These are phyloP conservation scores for Meandrina meandrites DNA, from an alignment of 92 coral and sea anemone genomes.

Conservation along the genomic window DNA sequence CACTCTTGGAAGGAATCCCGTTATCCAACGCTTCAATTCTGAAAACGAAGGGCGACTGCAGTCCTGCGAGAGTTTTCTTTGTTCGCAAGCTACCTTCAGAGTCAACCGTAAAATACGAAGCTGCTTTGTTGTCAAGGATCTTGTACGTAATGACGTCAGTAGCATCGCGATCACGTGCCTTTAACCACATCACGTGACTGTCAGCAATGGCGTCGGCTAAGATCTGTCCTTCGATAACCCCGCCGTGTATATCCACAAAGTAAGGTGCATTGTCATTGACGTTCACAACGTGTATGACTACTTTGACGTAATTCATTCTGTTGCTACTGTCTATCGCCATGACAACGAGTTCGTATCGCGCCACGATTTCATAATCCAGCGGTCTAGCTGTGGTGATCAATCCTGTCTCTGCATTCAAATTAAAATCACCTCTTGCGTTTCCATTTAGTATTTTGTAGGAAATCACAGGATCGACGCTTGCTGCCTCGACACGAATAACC, in stretches of 20 bases:
- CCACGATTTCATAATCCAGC: conserved; percentile 77
- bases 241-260: conserved; percentile 51
- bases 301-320: conserved; percentile 72
- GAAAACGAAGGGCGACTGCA: conserved; percentile 62
- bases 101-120: conserved; percentile 63
- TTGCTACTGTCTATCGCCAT: conserved; percentile 84
- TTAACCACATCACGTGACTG: conserved; percentile 66
- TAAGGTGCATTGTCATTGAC: conserved; percentile 84
- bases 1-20: conserved; percentile 70
- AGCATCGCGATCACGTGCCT: conserved; percentile 72
- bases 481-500: conserved; percentile 68
- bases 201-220: conserved; percentile 60
- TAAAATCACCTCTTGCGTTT: conserved; percentile 65
- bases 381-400: conserved; percentile 61
- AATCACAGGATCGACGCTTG: conserved; percentile 80
- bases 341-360: conserved; percentile 74
- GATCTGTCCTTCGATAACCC: conserved; percentile 69
- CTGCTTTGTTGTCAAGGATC: conserved; percentile 59
- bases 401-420: conserved; percentile 74
- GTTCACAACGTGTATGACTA: conserved; percentile 67
- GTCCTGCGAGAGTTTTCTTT: conserved; percentile 40
- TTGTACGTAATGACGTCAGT: conserved; percentile 66
- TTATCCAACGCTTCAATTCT: conserved; percentile 76
- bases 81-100: conserved; percentile 63
- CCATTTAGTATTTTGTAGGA: conserved; percentile 69